Evolutionary conservation across 2,888 invertebrate genomes (phyloP), one percentile per base, ranked within the genome.

Genomic region (Megamerina dolium): DNA sequence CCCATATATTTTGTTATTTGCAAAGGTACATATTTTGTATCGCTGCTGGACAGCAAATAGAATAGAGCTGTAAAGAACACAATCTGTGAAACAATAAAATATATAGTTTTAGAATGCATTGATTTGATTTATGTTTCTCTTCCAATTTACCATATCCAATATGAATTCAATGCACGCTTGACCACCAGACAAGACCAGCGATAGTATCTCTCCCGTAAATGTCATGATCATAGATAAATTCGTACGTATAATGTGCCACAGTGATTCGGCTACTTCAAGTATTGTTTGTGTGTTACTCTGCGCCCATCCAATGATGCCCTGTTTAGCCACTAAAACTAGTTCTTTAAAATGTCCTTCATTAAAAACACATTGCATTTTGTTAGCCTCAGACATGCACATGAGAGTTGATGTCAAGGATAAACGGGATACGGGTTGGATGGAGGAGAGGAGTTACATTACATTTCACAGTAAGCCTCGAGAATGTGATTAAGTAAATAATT

Each of bases 51-150:
- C 51, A 99, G 75, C 38, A 99, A 77, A 71, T 97, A 99, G 74
- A 96, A 99, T 6, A 99, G 75, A 0, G 96, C 91, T 3, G 97
- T 96, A 63, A 97, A 82, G 73, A 99, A 99, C 16, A 99, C 92
- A 51, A 96, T 83, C 95, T 95, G 66, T 4, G 18, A 21, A 30
- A 33, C 20, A 32, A n/a, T 26, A 37, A 3, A 23, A 23, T n/a
- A 23, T 8, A 16, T 20, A 37, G 4, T n/a, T 16, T 27, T 33
- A 37, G 32, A 2, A 21, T 5, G 23, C 19, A n/a, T n/a, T 3
- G 30, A 3, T 29, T 23, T 31, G n/a, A 35, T 36, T 19, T 12
- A 34, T 13, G 14, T 18, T 18, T 23, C 6, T 19, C 21, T 14
- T 17, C 26, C 43, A 44, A 48, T 51, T 75, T 72, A 90, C 90